Evolutionary conservation across 2,113 vertebrate species (phyloP).

Genomic region (Entelurus aequoreus): DNA sequence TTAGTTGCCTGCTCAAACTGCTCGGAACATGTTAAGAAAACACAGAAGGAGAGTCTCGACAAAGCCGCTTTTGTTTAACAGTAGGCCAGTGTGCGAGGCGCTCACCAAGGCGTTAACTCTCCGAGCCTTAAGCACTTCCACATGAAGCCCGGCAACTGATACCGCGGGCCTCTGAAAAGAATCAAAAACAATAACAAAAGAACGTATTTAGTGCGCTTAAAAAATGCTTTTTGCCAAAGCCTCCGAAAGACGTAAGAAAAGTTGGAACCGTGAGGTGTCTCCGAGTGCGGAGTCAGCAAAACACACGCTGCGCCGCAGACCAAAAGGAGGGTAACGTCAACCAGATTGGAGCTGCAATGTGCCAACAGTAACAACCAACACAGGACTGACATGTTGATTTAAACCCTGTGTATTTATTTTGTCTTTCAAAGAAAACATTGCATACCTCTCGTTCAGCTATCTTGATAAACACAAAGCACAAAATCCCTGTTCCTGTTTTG

Average conservation of each 20-base stretch:
- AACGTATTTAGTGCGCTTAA: constrained; percentile 77
- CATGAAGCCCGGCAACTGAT: constrained; percentile 87
- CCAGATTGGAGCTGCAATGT: constrained; percentile 59
- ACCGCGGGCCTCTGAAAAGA: constrained; percentile 77
- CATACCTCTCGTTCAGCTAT: constrained; percentile 60
- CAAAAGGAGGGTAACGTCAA: constrained; percentile 64
- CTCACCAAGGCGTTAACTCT: constrained; percentile 98
- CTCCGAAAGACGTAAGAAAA: constrained; percentile 69
- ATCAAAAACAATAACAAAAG: constrained; percentile 60
- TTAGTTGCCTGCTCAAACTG: constrained; percentile 99
- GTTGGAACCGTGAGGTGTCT: constrained; percentile 26
- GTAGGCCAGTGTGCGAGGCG: constrained; percentile 79
- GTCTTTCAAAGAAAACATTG: constrained; percentile 70
- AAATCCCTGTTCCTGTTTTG: constrained; percentile 60
- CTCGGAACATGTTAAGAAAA: constrained; percentile 99
- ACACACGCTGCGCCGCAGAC: constrained; percentile 30
- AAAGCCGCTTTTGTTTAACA: constrained; percentile 95
- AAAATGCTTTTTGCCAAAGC: constrained; percentile 50
- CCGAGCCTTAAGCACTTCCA: constrained; percentile 98
- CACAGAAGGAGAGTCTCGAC: constrained; percentile 90
- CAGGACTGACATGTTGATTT: constrained; percentile 70
- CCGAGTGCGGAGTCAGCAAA: constrained; percentile 54
- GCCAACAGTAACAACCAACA: constrained; percentile 73
- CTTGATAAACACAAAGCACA: constrained; percentile 63
- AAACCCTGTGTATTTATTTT: constrained; percentile 72